phyloP scores from a whole-genome alignment of 1,140 invertebrate species.

The Brachionus rotundiformis region DNA sequence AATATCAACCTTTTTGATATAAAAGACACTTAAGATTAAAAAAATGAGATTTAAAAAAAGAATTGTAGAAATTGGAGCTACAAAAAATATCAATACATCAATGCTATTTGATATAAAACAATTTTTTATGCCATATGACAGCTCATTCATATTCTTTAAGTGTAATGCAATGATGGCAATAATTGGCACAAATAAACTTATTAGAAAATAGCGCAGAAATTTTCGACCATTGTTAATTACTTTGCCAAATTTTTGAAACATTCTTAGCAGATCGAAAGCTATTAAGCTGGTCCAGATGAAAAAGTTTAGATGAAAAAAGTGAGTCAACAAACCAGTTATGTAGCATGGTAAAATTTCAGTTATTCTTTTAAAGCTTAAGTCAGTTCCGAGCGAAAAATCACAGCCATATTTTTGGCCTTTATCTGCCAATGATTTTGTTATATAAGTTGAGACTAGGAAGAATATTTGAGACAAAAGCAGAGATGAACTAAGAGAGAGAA shows the following conservation, averaged over 20 bases:
- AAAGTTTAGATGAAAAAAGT: conserved; percentile 30
- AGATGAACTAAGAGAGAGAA: neutral
- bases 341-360: neutral
- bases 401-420: neutral
- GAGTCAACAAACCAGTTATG: neutral
- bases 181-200: neutral
- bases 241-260: neutral
- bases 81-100: conserved; percentile 12
- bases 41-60: neutral
- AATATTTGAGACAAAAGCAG: neutral
- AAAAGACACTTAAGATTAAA: neutral
- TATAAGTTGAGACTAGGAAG: neutral
- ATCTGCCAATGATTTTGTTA: neutral
- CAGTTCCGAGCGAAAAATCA: neutral
- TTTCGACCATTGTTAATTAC: neutral
- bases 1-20: neutral
- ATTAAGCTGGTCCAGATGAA: neutral
- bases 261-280: neutral
- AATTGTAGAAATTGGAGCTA: neutral
- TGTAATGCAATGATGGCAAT: neutral
- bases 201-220: neutral
- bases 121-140: neutral
- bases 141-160: neutral
- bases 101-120: neutral
- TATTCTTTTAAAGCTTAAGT: neutral